Evolutionary conservation across 2,888 invertebrate genomes (phyloP), one percentile per base, ranked within the genome.

Genomic region (Folsomia manolachei): DNA sequence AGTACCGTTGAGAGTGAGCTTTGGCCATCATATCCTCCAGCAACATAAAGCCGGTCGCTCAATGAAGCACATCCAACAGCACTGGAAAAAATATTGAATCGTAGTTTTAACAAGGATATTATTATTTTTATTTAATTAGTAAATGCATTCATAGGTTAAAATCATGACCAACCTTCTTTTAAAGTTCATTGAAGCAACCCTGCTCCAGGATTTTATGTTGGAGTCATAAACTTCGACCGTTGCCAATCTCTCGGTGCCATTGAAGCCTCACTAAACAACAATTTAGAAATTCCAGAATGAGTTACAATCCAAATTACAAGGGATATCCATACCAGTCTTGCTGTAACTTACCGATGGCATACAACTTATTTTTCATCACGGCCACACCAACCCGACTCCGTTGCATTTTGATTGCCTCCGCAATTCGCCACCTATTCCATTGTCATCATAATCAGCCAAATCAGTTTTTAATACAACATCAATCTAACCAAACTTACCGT

Each of bases 151-250:
- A 21, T 14, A 60, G 23, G 9, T 60, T 60, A 63, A 25, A 25
- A 18, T 26, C 11, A 21, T 26, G 63, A 63, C 63, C 25, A 60
- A 91, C 91, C 91, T 91, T 83, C 92, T 84, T 84, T 91, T 91
- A 82, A 90, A 91, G 78, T 90, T 88, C 93, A 93, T 93, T 0
- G 90, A 87, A 14, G 90, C 88, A 1, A 93, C 91, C 81, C 89
- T 88, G 63, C 88, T 88, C 94, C 94, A 94, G 71, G 87, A 86
- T 81, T 89, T 88, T 53, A 86, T 86, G 71, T 87, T 85, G 0
- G 91, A 91, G 85, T 93, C 91, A 83, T 91, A 94, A 9, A 92
- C 90, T 84, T 95, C 94, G 0, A 94, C 94, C 0, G 93, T 92
- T 27, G 90, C 89, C 19, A 94, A 85, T 75, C 94, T 85, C 82